Conservation (phyloP, 2,888 invertebrate species). For the Chymomyza amoena region DNA sequence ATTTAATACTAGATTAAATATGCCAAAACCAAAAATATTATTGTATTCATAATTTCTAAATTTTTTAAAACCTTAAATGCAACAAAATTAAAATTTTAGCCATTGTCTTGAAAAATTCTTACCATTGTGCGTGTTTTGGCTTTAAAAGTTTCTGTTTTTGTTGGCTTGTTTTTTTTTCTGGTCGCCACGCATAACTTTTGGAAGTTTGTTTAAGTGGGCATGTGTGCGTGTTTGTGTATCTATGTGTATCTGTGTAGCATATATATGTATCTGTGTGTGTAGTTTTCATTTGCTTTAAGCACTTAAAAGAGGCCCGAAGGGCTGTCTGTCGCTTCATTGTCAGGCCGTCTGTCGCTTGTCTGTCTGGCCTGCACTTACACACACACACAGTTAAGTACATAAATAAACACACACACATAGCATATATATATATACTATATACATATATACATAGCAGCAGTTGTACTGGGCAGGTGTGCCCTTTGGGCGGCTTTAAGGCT, state of each 20-base stretch:
- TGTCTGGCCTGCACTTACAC: background rate
- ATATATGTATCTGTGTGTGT: background rate
- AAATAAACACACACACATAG: background rate
- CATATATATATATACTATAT: background rate
- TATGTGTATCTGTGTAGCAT: background rate
- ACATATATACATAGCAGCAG: background rate
- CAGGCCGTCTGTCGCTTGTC: background rate
- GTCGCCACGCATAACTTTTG: slow-evolving; percentile 56
- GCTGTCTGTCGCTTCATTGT: background rate
- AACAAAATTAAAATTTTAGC: background rate
- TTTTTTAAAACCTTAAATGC: background rate
- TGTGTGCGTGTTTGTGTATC: background rate
- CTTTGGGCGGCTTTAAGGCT: background rate
- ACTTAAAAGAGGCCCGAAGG: background rate
- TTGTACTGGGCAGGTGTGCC: background rate
- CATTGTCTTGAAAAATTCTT: background rate
- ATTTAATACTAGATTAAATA: too few relatives aligned
- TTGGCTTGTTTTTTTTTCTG: slow-evolving; percentile 17
- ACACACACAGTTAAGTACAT: background rate
- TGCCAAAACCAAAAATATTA: too few relatives aligned
- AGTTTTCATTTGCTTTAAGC: background rate
- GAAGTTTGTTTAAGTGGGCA: background rate
- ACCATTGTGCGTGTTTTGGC: background rate
- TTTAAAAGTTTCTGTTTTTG: slow-evolving; percentile 15
- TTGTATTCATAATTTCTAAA: background rate